These are phyloP conservation scores for Cantharis rustica DNA, from an alignment of 2,888 invertebrate species.

Conservation along the genomic window DNA sequence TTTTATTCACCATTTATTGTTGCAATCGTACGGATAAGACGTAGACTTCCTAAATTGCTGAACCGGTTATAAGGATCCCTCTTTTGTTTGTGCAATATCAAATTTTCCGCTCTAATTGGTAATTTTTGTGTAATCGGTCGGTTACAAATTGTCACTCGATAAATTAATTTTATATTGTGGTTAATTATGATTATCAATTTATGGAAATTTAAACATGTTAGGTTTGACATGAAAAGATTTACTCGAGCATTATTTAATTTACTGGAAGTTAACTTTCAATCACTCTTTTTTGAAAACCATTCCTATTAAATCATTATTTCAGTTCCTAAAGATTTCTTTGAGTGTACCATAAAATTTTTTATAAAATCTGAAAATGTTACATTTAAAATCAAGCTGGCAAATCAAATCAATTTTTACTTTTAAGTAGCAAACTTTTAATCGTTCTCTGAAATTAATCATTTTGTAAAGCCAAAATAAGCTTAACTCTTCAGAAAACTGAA, in stretches of 20 bases:
- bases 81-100: neutral
- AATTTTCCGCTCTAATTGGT: neutral
- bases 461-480: neutral
- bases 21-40: neutral
- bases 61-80: too few species aligned
- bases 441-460: neutral
- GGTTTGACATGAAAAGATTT: neutral
- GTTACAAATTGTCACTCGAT: neutral
- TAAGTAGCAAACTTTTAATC: neutral
- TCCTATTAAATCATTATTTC: too few species aligned
- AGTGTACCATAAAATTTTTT: too few species aligned
- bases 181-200: neutral
- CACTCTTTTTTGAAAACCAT: neutral
- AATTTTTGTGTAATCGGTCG: neutral
- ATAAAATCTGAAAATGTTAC: too few species aligned
- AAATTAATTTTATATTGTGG: neutral
- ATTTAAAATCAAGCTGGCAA: too few species aligned
- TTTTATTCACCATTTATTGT: too few species aligned
- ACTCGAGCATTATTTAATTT: neutral
- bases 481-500: too few species aligned
- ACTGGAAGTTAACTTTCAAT: neutral
- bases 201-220: neutral
- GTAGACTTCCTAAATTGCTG: neutral
- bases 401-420: too few species aligned
- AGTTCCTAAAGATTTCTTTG: too few species aligned